phyloP scores from a whole-genome alignment of 2,797 vertebrate species.

The Anniella stebbinsi region DNA sequence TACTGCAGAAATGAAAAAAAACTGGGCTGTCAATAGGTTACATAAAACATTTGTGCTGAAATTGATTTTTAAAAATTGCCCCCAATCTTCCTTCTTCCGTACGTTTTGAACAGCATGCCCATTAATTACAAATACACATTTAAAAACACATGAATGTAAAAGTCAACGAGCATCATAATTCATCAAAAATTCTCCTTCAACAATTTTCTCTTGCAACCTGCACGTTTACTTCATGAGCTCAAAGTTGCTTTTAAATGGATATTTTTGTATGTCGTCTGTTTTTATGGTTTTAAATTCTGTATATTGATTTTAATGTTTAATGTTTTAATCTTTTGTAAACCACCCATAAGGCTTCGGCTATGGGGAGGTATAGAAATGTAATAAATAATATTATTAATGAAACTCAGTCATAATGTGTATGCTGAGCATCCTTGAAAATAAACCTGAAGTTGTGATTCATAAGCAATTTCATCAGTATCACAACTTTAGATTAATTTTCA shows the following conservation, averaged over 20 bases:
- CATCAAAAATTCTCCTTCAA: neutral
- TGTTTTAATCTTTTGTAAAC: too few relatives aligned
- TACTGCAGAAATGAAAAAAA: neutral
- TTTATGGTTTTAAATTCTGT: too few relatives aligned
- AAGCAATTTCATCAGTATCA: neutral
- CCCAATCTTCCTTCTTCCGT: too few relatives aligned
- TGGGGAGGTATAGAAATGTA: too few relatives aligned
- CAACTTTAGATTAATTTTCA: neutral
- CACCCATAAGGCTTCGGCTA: too few relatives aligned
- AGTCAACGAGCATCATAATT: neutral
- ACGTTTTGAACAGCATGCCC: neutral
- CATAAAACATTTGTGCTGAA: neutral
- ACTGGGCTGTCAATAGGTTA: too few relatives aligned
- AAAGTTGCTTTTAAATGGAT: too few relatives aligned
- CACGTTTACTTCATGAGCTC: neutral
- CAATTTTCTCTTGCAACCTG: neutral
- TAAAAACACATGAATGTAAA: neutral
- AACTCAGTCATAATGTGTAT: neutral
- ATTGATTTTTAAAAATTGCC: neutral
- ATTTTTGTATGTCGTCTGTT: too few relatives aligned
- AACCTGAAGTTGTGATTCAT: neutral
- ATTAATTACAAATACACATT: neutral
- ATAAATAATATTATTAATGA: too few relatives aligned
- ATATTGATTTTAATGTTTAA: too few relatives aligned
- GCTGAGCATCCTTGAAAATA: neutral